A percentile compares a stretch with the other conserved stretches of the same genome.
phyloP scores from a whole-genome alignment of 2,797 vertebrate genomes.

The Nasua narica region DNA sequence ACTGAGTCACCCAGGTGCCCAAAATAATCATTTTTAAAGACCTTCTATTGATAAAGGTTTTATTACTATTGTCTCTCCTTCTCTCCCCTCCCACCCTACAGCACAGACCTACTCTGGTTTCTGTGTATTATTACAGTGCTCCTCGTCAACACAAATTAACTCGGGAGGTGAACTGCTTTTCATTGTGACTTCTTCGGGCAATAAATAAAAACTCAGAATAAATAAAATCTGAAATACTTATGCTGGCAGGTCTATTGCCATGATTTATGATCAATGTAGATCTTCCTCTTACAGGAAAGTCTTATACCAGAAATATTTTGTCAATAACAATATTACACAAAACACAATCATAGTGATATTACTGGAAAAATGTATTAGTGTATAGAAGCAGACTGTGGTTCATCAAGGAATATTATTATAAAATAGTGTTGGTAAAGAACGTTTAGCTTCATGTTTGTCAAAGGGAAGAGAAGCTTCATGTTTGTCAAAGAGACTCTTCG shows the following conservation, averaged over 20 bases:
- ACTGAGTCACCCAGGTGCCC: not conserved
- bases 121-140: not conserved
- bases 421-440: not conserved
- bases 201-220: constrained; percentile 9
- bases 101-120: not conserved
- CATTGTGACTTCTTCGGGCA: not conserved
- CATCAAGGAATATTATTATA: not conserved
- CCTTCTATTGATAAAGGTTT: not conserved
- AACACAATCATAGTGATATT: not conserved
- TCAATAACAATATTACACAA: not conserved
- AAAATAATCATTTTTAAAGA: not conserved
- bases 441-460: not conserved
- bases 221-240: constrained; percentile 48
- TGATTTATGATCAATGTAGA: not conserved
- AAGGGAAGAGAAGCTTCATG: not conserved
- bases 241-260: not conserved
- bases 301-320: not conserved
- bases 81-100: not conserved
- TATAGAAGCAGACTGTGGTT: not conserved
- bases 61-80: not conserved
- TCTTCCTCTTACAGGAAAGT: not conserved
- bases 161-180: not conserved
- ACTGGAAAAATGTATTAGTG: not conserved
- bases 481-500: not conserved
- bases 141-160: not conserved